Evolutionary conservation across 2,113 vertebrate species (phyloP).

Genomic region (Archocentrus centrarchus): DNA sequence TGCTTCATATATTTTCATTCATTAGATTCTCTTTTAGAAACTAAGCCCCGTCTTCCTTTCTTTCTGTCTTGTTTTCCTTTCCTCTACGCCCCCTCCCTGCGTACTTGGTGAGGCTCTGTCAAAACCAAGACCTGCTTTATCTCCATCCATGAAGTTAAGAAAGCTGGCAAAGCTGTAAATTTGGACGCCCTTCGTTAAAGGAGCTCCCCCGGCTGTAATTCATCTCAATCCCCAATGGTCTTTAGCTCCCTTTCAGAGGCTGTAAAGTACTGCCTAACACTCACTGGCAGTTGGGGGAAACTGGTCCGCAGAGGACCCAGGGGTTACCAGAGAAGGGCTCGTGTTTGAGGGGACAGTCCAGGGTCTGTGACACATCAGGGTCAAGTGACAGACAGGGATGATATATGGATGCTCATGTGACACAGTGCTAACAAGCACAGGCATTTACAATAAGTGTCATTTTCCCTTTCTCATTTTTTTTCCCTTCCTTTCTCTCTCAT

Average conservation of each 20-base stretch:
- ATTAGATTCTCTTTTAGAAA: conserved; percentile 75
- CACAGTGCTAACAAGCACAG: conserved; percentile 75
- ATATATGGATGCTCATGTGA: conserved; percentile 74
- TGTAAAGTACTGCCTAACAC: conserved; percentile 75
- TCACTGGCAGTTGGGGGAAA: conserved; percentile 54
- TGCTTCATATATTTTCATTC: conserved; percentile 78
- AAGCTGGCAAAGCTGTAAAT: conserved; percentile 79
- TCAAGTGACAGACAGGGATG: conserved; percentile 76
- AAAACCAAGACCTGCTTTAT: conserved; percentile 72
- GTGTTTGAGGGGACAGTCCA: conserved; percentile 70
- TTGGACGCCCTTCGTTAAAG: conserved; percentile 78
- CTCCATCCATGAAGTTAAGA: conserved; percentile 75
- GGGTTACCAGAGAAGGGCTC: conserved; percentile 71
- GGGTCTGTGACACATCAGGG: conserved; percentile 70
- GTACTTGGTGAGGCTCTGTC: conserved; percentile 63
- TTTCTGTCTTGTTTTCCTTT: conserved; percentile 45
- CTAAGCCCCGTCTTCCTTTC: conserved; percentile 71
- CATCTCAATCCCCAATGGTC: conserved; percentile 79
- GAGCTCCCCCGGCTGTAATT: conserved; percentile 76
- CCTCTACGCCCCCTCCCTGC: conserved; percentile 9
- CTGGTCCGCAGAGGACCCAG: conserved; percentile 38
- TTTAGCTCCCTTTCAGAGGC: conserved; percentile 76
- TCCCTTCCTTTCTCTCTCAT: conserved; percentile 7
- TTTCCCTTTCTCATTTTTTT: conserved; percentile 40
- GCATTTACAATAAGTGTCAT: conserved; percentile 71